phyloP scores from a whole-genome alignment of 2,888 invertebrate species.

The Mantis religiosa region DNA sequence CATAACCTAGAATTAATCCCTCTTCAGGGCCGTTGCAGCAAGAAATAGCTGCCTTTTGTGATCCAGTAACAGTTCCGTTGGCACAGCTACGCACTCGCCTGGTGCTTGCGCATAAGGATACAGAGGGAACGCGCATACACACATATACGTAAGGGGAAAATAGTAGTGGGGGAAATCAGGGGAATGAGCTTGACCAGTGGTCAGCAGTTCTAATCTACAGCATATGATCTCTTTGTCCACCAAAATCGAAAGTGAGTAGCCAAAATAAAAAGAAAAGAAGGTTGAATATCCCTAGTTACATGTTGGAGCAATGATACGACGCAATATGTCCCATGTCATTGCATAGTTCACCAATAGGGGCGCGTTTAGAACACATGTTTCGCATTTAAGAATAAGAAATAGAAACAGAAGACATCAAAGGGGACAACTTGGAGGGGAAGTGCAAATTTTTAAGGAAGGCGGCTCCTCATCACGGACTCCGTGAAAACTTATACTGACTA shows the following conservation, averaged over 20 bases:
- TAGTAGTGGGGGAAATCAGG: not conserved
- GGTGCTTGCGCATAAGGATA: not conserved
- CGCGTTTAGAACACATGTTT: not conserved
- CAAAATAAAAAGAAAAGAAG: not conserved
- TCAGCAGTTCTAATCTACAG: not conserved
- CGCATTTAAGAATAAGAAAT: not conserved
- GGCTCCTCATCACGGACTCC: not conserved
- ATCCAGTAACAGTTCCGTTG: no score
- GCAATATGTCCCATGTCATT: not conserved
- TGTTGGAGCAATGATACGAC: not conserved
- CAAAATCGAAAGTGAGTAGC: not conserved
- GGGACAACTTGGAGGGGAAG: not conserved
- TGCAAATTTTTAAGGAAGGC: not conserved
- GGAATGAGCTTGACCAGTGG: not conserved
- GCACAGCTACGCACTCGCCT: not conserved
- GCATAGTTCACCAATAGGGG: not conserved
- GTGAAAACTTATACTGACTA: not conserved
- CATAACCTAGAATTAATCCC: no score
- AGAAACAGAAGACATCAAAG: not conserved
- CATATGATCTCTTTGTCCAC: not conserved
- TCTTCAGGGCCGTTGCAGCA: no score
- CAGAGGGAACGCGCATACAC: not conserved
- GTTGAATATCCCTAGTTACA: not conserved
- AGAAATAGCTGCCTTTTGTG: no score
- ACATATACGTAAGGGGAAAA: not conserved